Percentiles rank a stretch among this genome's conserved stretches.
Conservation (phyloP, 2,888 invertebrate species). For the Pheosia tremula region DNA sequence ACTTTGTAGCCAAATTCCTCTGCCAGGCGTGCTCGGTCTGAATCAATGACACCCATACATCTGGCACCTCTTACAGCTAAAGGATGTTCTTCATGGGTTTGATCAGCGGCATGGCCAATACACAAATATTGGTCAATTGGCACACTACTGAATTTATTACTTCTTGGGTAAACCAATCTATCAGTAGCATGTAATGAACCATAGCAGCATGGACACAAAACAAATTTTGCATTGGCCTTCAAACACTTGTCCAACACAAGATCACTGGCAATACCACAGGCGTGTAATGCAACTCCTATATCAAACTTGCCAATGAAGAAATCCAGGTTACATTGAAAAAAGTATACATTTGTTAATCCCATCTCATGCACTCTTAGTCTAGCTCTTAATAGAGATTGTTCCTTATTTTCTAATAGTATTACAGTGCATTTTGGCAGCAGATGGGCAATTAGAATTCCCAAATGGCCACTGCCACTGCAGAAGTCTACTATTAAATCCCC, state of each 20-base stretch:
- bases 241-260: slow-evolving; percentile 94
- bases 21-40: slow-evolving; percentile 91
- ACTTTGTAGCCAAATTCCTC: slow-evolving; percentile 91
- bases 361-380: slow-evolving; percentile 87
- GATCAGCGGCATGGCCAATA: slow-evolving; percentile 96
- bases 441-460: slow-evolving; percentile 93
- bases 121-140: slow-evolving; percentile 88
- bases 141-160: slow-evolving; percentile 82
- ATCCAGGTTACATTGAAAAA: slow-evolving; percentile 95
- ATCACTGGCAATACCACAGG: slow-evolving; percentile 97
- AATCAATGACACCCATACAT: slow-evolving; percentile 96
- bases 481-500: slow-evolving; percentile 94
- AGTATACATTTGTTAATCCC: slow-evolving; percentile 88
- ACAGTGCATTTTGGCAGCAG: slow-evolving; percentile 91
- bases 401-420: slow-evolving; percentile 96
- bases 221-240: slow-evolving; percentile 90
- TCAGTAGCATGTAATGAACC: slow-evolving; percentile 94
- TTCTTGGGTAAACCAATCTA: slow-evolving; percentile 92
- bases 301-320: slow-evolving; percentile 93
- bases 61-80: slow-evolving; percentile 90
- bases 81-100: slow-evolving; percentile 91
- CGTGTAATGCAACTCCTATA: slow-evolving; percentile 95
- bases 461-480: slow-evolving; percentile 97
- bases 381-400: slow-evolving; percentile 92
- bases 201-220: slow-evolving; percentile 97